Evolutionary conservation across 2,113 vertebrate species (phyloP).

Genomic region (Oenanthe melanoleuca): DNA sequence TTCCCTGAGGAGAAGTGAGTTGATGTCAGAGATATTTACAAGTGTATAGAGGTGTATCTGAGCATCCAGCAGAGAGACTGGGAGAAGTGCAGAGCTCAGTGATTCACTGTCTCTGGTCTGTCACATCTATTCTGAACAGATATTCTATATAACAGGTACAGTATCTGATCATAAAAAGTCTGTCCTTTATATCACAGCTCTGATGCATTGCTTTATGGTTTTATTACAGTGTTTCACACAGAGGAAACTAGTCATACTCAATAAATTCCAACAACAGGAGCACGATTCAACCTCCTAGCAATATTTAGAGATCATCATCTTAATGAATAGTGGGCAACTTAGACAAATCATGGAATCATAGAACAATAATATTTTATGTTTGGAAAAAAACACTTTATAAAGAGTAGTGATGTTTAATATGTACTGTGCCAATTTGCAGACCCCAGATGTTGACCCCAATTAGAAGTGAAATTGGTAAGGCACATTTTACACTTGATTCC

Average conservation of each 20-base stretch:
- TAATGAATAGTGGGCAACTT: constrained; percentile 22
- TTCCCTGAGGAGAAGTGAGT: not conserved
- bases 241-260: not conserved
- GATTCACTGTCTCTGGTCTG: constrained; percentile 33
- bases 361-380: not conserved
- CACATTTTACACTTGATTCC: not conserved
- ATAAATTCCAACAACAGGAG: constrained; percentile 8
- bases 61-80: not conserved
- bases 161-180: constrained; percentile 19
- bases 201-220: constrained; percentile 16
- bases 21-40: constrained; percentile 27
- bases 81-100: not conserved
- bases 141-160: not conserved
- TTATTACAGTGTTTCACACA: not conserved
- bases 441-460: not conserved
- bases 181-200: not conserved
- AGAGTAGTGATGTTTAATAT: not conserved
- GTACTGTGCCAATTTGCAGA: not conserved
- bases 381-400: not conserved
- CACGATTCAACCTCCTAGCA: not conserved
- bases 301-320: not conserved
- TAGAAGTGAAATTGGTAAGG: not conserved
- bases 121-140: constrained; percentile 29
- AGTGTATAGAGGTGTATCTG: not conserved
- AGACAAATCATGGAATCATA: not conserved